Evolutionary conservation across 92 coral and sea anemone genomes (phyloP).

Genomic region (Phenganax stokvisi): DNA sequence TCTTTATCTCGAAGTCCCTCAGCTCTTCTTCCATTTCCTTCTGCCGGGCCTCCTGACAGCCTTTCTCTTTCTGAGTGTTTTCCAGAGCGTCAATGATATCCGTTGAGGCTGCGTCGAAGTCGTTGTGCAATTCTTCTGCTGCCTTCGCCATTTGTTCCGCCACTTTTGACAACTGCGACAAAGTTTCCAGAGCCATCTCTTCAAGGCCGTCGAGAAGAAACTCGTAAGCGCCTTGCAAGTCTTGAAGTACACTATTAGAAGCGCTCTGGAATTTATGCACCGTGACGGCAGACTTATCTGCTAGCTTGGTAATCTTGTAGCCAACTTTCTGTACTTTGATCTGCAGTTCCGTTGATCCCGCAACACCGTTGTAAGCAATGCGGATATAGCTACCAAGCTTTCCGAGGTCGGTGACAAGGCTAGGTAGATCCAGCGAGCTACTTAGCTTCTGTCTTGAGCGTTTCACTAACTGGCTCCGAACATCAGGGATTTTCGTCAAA

Average conservation of each 20-base stretch:
- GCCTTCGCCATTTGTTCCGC: slow-evolving; percentile 57
- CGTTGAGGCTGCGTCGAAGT: slow-evolving; percentile 48
- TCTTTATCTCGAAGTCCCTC: slow-evolving; percentile 36
- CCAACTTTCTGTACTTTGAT: slow-evolving; percentile 57
- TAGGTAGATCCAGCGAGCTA: slow-evolving; percentile 49
- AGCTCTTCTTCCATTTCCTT: slow-evolving; percentile 22
- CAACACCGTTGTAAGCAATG: slow-evolving; percentile 61
- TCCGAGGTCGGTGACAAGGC: slow-evolving; percentile 53
- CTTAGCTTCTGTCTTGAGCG: slow-evolving; percentile 21
- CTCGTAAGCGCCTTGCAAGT: slow-evolving; percentile 47
- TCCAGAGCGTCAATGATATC: slow-evolving; percentile 54
- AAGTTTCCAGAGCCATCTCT: slow-evolving; percentile 59
- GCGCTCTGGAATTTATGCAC: slow-evolving; percentile 51
- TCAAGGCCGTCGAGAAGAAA: slow-evolving; percentile 55
- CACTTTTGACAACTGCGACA: slow-evolving; percentile 40
- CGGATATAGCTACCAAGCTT: slow-evolving; percentile 60
- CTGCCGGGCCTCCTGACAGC: slow-evolving; percentile 27
- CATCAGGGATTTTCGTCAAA: slow-evolving; percentile 44
- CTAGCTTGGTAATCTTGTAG: slow-evolving; percentile 57
- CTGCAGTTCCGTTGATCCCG: slow-evolving; percentile 54
- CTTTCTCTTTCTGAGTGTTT: slow-evolving; percentile 53
- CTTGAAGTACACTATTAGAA: slow-evolving; percentile 47
- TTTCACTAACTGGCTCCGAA: slow-evolving; percentile 38
- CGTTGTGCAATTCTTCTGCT: slow-evolving; percentile 52
- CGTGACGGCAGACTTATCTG: slow-evolving; percentile 58